These are phyloP conservation scores for Heliconius nattereri DNA, from an alignment of 1,140 invertebrate genomes.

Conservation along the genomic window DNA sequence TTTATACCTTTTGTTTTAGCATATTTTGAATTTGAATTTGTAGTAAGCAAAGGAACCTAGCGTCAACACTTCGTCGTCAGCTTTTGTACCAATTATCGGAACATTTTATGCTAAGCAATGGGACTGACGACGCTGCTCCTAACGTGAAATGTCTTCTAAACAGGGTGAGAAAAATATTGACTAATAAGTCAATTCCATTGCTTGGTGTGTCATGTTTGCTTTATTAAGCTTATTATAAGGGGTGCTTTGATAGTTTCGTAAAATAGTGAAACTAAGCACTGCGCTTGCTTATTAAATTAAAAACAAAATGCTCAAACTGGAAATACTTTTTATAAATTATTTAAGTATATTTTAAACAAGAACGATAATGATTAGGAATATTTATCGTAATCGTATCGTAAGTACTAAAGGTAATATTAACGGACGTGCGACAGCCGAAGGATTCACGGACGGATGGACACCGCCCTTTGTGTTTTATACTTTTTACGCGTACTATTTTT, in stretches of 20 bases:
- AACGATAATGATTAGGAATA: background rate
- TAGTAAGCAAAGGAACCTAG: too few relatives aligned
- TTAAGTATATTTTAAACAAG: too few relatives aligned
- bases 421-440: conserved; percentile 41
- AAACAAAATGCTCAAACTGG: background rate
- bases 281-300: too few relatives aligned
- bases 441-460: conserved; percentile 38
- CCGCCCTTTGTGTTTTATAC: conserved; percentile 30
- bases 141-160: background rate
- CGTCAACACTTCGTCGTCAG: too few relatives aligned
- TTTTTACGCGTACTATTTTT: conserved; percentile 27
- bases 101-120: background rate
- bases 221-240: too few relatives aligned
- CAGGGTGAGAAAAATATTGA: too few relatives aligned
- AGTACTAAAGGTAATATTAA: background rate
- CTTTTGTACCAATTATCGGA: background rate
- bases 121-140: background rate
- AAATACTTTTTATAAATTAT: background rate
- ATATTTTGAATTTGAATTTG: too few relatives aligned
- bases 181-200: too few relatives aligned
- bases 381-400: conserved; percentile 1
- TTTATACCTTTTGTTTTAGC: too few relatives aligned
- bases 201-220: too few relatives aligned
- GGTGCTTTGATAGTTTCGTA: too few relatives aligned
- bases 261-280: too few relatives aligned